These are phyloP conservation scores for Thaumetopoea pityocampa DNA, from an alignment of 1,140 invertebrate species.

Conservation along the genomic window DNA sequence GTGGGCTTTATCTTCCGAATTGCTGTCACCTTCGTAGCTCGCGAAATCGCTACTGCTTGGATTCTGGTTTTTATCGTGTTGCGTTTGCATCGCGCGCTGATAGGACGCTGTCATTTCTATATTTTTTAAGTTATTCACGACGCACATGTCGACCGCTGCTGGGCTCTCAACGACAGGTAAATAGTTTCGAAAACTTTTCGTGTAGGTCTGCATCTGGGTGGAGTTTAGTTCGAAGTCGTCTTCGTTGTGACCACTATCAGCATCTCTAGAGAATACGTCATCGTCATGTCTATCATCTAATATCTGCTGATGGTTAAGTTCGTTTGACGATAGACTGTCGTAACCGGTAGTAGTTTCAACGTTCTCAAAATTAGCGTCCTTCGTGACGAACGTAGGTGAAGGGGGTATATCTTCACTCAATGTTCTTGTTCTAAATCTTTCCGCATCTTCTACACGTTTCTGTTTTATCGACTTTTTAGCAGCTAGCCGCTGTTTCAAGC, in stretches of 20 bases:
- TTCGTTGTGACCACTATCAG: slow-evolving; percentile 79
- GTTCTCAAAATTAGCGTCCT: slow-evolving; percentile 63
- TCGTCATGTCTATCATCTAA: slow-evolving; percentile 43
- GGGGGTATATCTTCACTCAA: slow-evolving; percentile 74
- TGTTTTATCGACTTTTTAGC: slow-evolving; percentile 75
- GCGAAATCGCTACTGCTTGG: slow-evolving; percentile 57
- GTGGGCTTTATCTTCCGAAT: slow-evolving; percentile 68
- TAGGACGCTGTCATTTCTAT: slow-evolving; percentile 74
- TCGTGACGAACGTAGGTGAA: slow-evolving; percentile 62
- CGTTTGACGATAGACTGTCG: slow-evolving; percentile 63
- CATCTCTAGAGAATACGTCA: slow-evolving; percentile 45
- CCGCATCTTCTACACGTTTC: slow-evolving; percentile 77
- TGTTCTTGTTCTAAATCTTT: slow-evolving; percentile 80
- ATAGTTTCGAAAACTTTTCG: slow-evolving; percentile 65
- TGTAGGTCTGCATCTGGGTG: slow-evolving; percentile 66
- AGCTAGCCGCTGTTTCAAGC: slow-evolving; percentile 69
- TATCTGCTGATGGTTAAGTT: slow-evolving; percentile 56
- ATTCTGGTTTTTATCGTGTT: slow-evolving; percentile 40
- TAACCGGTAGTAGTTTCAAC: slow-evolving; percentile 66
- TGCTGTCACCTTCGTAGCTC: slow-evolving; percentile 72
- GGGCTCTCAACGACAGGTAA: slow-evolving; percentile 67
- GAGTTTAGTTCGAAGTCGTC: slow-evolving; percentile 74
- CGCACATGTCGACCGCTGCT: slow-evolving; percentile 63
- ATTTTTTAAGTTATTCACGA: slow-evolving; percentile 70
- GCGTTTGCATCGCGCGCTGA: slow-evolving; percentile 28